phyloP scores from a whole-genome alignment of 2,113 vertebrate genomes.

The Cottus gobio region DNA sequence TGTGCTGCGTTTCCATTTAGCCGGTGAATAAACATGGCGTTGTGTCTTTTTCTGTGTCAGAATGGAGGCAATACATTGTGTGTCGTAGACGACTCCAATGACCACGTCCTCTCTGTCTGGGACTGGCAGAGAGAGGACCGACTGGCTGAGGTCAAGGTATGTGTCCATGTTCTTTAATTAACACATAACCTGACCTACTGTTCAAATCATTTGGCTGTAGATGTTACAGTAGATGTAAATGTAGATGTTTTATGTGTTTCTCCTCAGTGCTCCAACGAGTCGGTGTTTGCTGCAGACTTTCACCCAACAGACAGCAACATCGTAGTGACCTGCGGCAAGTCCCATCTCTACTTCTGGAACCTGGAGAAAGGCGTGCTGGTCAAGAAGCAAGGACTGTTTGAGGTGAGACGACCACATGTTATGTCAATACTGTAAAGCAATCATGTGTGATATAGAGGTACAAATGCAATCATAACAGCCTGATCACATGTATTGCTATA shows the following conservation, averaged over 20 bases:
- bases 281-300: conserved; percentile 95
- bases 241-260: not conserved
- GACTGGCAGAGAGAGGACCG: conserved; percentile 97
- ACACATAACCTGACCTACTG: not conserved
- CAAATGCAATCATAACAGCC: not conserved
- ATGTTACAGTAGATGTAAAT: no score
- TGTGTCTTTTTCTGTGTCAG: conserved; percentile 72
- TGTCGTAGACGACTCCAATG: conserved; percentile 95
- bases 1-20: not conserved
- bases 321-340: conserved; percentile 97
- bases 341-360: conserved; percentile 97
- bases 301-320: conserved; percentile 96
- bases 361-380: conserved; percentile 91
- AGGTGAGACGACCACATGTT: conserved; percentile 81
- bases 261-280: conserved; percentile 94
- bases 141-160: conserved; percentile 93
- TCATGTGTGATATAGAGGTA: not conserved
- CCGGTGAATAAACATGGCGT: not conserved
- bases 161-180: not conserved
- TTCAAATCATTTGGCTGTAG: not conserved
- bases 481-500: not conserved
- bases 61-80: conserved; percentile 95
- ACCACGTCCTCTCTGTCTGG: conserved; percentile 97
- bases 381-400: conserved; percentile 98
- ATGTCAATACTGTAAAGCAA: not conserved